Conservation (phyloP, 2,113 vertebrate genomes). For the Callorhinus ursinus region DNA sequence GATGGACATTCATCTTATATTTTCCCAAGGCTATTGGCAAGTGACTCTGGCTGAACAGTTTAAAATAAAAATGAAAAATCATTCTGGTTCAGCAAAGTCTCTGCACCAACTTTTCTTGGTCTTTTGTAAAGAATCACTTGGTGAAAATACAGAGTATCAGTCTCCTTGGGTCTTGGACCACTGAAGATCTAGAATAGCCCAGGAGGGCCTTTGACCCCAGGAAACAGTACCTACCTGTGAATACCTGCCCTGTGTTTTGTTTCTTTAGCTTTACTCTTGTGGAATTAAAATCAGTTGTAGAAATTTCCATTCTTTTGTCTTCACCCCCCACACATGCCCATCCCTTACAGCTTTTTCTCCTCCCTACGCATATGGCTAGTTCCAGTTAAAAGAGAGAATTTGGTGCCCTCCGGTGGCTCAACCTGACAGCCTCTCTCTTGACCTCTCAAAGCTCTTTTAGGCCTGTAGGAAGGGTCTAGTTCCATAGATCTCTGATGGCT, state of each 20-base stretch:
- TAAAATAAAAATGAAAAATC: constrained; percentile 80
- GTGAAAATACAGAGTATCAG: constrained; percentile 48
- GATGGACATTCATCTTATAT: constrained; percentile 74
- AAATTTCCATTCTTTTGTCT: background rate
- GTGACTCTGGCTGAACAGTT: constrained; percentile 67
- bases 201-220: background rate
- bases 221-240: background rate
- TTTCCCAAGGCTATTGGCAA: constrained; percentile 77
- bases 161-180: background rate
- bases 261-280: background rate
- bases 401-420: constrained; percentile 69
- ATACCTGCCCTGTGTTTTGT: background rate
- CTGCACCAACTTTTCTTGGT: constrained; percentile 61
- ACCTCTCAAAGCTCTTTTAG: constrained; percentile 39
- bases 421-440: constrained; percentile 45
- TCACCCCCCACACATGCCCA: accelerated
- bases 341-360: background rate
- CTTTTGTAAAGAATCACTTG: constrained; percentile 52
- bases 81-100: constrained; percentile 52
- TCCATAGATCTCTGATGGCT: background rate
- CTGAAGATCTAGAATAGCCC: background rate
- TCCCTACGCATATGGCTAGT: background rate
- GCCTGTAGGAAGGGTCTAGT: constrained; percentile 13
- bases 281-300: background rate
- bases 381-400: constrained; percentile 56